Conservation (phyloP, 2,797 vertebrate species). For the Lateolabrax maculatus region DNA sequence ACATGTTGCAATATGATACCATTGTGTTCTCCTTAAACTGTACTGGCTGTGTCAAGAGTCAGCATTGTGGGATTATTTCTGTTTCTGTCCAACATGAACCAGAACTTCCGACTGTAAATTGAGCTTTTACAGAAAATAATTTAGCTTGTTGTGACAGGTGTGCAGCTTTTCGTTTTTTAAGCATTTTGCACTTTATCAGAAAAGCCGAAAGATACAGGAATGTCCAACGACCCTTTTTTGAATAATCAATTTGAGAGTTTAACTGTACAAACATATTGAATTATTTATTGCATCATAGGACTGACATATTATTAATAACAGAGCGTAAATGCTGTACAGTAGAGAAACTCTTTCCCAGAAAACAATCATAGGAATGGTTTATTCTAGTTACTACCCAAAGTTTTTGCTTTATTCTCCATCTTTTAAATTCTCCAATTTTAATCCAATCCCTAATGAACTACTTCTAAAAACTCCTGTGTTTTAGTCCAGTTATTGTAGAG, state of each 20-base stretch:
- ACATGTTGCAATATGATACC: neutral
- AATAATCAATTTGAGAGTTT: conserved; percentile 16
- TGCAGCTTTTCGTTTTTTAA: conserved; percentile 60
- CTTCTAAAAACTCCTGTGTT: neutral
- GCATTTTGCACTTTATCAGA: conserved; percentile 78
- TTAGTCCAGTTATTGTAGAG: conserved; percentile 30
- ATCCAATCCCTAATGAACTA: conserved; percentile 10
- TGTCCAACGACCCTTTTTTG: conserved; percentile 36
- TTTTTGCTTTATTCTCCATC: conserved; percentile 33
- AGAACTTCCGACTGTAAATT: conserved; percentile 29
- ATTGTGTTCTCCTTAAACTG: neutral
- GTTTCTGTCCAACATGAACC: conserved; percentile 20
- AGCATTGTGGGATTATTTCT: conserved; percentile 12
- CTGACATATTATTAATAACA: conserved; percentile 31
- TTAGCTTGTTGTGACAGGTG: conserved; percentile 14
- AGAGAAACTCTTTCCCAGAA: conserved; percentile 54
- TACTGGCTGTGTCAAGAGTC: neutral
- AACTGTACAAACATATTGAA: conserved; percentile 19
- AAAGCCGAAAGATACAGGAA: conserved; percentile 51
- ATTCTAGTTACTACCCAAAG: conserved; percentile 22
- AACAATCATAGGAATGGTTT: conserved; percentile 36
- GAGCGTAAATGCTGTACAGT: conserved; percentile 49
- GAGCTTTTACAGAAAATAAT: conserved; percentile 17
- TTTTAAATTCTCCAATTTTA: conserved; percentile 25
- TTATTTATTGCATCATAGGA: conserved; percentile 53